Evolutionary conservation across 1,140 invertebrate genomes (phyloP).

Genomic region (Neodiprion fabricii): DNA sequence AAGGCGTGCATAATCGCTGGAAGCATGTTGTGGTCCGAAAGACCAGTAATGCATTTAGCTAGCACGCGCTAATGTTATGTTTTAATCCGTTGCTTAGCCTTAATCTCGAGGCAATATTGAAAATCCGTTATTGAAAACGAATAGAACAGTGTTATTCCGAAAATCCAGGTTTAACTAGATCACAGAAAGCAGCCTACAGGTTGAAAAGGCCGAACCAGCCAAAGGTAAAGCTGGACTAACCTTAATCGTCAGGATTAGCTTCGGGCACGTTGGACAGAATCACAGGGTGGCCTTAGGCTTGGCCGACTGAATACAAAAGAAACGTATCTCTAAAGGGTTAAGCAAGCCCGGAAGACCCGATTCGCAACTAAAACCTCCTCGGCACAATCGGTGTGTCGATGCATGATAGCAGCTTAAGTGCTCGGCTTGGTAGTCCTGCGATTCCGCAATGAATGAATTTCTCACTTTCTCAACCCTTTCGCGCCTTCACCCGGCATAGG

Average conservation of each 20-base stretch:
- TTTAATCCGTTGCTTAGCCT: conserved; percentile 37
- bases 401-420: too few species aligned
- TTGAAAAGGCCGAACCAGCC: neutral
- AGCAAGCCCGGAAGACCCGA: too few species aligned
- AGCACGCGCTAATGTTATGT: conserved; percentile 21
- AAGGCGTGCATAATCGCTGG: conserved; percentile 16
- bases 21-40: conserved; percentile 33
- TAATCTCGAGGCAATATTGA: conserved; percentile 30
- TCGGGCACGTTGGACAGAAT: neutral
- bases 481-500: too few species aligned
- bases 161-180: neutral
- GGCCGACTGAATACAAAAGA: too few species aligned
- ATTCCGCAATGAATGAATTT: too few species aligned
- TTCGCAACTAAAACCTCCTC: too few species aligned
- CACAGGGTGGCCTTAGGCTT: too few species aligned
- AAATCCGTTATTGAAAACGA: conserved; percentile 18
- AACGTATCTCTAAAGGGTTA: too few species aligned
- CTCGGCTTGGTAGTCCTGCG: too few species aligned
- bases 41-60: conserved; percentile 47
- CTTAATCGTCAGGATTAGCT: neutral
- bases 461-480: too few species aligned
- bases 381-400: too few species aligned
- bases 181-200: neutral
- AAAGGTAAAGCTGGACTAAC: neutral
- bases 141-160: neutral